Conservation (phyloP, 2,888 invertebrate species). For the Cremastobaeus sp. region DNA sequence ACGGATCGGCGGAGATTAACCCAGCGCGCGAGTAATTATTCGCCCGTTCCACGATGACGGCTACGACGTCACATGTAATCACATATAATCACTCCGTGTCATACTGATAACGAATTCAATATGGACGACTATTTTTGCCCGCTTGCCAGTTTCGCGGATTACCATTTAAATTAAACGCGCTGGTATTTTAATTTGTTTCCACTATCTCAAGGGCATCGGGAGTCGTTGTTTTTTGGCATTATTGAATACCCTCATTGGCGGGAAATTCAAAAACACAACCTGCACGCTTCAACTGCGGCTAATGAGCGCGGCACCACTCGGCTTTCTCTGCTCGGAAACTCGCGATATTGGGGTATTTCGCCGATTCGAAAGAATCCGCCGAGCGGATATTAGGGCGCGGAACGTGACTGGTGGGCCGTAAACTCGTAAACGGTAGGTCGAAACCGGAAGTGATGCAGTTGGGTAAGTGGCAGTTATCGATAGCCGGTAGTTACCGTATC, state of each 20-base stretch:
- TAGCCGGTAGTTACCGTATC: conserved; percentile 70
- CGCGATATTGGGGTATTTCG: conserved; percentile 31
- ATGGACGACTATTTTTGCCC: too few species aligned
- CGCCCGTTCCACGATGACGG: too few species aligned
- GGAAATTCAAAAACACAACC: not conserved
- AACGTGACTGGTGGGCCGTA: conserved; percentile 70
- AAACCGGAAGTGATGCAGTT: conserved; percentile 75
- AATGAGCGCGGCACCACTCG: conserved; percentile 23
- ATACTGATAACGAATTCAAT: conserved; percentile 46
- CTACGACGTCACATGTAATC: too few species aligned
- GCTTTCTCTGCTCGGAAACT: conserved; percentile 4
- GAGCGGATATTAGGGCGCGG: conserved; percentile 56
- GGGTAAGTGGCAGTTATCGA: conserved; percentile 73
- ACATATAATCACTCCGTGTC: too few species aligned
- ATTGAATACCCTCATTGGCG: too few species aligned
- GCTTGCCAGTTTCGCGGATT: too few species aligned
- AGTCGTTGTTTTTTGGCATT: too few species aligned
- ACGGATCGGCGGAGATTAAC: conserved; percentile 53
- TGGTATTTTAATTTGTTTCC: too few species aligned
- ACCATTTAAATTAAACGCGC: too few species aligned
- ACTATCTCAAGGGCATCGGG: too few species aligned
- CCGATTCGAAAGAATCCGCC: conserved; percentile 41
- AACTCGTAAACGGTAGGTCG: conserved; percentile 72
- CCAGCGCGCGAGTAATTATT: conserved; percentile 44
- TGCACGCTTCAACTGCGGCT: conserved; percentile 1